phyloP scores from a whole-genome alignment of 30 jellyfish, hydroid and myxozoan species.

The Pelagia noctiluca region DNA sequence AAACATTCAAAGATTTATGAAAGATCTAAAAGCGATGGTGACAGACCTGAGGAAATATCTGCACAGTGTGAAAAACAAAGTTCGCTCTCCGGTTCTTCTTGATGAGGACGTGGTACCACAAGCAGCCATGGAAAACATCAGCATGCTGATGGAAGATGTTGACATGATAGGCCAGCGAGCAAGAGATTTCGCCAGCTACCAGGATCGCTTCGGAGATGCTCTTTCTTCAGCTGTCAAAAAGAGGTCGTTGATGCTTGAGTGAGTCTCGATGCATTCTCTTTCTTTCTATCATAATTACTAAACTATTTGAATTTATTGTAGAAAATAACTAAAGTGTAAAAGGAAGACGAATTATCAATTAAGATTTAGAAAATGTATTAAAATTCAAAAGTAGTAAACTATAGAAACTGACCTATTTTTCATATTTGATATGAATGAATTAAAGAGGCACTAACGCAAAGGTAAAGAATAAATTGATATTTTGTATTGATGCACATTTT shows the following conservation, averaged over 20 bases:
- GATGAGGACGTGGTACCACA: slow-evolving; percentile 76
- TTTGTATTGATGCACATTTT: no score
- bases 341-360: no score
- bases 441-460: no score
- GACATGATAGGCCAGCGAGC: slow-evolving; percentile 58
- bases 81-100: slow-evolving; percentile 75
- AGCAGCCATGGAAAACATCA: slow-evolving; percentile 76
- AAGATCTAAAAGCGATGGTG: slow-evolving; percentile 63
- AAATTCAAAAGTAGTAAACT: no score
- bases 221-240: slow-evolving; percentile 76
- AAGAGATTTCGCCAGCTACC: slow-evolving; percentile 66
- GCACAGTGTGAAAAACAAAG: slow-evolving; percentile 61
- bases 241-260: slow-evolving; percentile 44
- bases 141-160: slow-evolving; percentile 68
- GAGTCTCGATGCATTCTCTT: neutral
- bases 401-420: no score
- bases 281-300: neutral
- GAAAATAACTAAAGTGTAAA: no score
- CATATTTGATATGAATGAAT: no score
- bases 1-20: slow-evolving; percentile 68
- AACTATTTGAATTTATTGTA: no score
- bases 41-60: slow-evolving; percentile 37
- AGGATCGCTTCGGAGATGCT: slow-evolving; percentile 70
- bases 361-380: no score
- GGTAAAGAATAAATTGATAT: no score